Evolutionary conservation across 2,113 vertebrate species (phyloP).

Genomic region (Sapajus apella): DNA sequence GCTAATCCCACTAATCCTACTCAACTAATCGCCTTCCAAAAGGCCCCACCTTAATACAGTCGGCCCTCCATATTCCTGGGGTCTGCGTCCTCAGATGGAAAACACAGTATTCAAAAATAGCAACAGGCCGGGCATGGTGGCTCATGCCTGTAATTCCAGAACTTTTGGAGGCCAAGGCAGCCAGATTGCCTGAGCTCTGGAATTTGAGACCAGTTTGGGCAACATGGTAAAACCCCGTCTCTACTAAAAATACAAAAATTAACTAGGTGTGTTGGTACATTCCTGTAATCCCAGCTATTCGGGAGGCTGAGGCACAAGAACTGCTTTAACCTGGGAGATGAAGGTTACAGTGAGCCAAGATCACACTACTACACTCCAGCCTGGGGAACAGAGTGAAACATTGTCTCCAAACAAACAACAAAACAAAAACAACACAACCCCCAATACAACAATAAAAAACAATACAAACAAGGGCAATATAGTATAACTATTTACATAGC

Average conservation of each 20-base stretch:
- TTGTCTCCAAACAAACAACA: background rate
- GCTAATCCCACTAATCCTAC: background rate
- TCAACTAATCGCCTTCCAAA: background rate
- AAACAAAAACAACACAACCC: background rate
- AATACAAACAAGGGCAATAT: background rate
- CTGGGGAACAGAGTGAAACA: no score
- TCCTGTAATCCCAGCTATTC: no score
- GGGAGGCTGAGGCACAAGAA: no score
- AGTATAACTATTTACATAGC: background rate
- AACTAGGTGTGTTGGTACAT: no score
- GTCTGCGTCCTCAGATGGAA: background rate
- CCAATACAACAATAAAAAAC: background rate
- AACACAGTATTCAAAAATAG: background rate
- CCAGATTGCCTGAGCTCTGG: background rate
- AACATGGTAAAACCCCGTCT: background rate
- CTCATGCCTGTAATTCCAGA: background rate
- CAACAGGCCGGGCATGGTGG: background rate
- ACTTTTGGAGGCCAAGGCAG: background rate
- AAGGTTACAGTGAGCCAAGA: no score
- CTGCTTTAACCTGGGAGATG: no score
- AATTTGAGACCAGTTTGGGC: background rate
- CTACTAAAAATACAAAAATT: background rate
- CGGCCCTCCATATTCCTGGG: background rate
- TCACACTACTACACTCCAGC: no score
- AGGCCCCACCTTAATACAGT: background rate